Base-by-base conservation (phyloP, 2,888 invertebrate species). In the Pherbina coryleti region DNA sequence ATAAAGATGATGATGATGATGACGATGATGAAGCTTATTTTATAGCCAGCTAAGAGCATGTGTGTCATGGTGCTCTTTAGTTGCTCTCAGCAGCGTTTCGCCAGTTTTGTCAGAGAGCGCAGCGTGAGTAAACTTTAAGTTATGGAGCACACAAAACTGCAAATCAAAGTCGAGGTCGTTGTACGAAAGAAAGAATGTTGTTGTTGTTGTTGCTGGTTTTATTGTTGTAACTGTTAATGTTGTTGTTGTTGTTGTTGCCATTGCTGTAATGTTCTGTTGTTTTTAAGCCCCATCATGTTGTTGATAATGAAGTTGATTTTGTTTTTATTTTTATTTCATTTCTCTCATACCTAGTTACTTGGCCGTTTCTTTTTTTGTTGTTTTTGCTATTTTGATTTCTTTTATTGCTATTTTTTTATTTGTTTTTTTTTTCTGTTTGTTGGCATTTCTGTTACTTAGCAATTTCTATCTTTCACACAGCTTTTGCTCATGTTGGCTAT, bases 131-230 rank as follows among this genome's bases (percentile, higher is more conserved):
- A 44, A 44, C 14, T 1, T 11, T 44, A 11, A 14, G 78, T 79
- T 80, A 19, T 72, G 70, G 62, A 66, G 57, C 75, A 57, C 70
- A 62, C 62, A 83, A 83, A 85, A 86, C 86, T 86, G 86, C 87
- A 87, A 87, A 87, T 87, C 87, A 87, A 87, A 87, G 87, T 87
- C 87, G 87, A 87, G 87, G 87, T 87, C 87, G 87, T 87, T 87
- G 87, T 87, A 87, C 87, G 86, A 87, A 85, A 83, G 85, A 87
- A 88, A 85, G 85, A 88, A 88, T 88, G 87, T 86, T 84, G 84
- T 80, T 81, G 82, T 81, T 66, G 83, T 79, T 79, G 80, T 80
- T 81, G 78, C 77, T 81, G 79, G 67, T 80, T 78, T 79, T 81
- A 79, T 80, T 81, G 76, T 80, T 67, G 70, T 53, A 14, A 51